Conservation (phyloP, 2,113 vertebrate genomes). For the Platysternon megacephalum region DNA sequence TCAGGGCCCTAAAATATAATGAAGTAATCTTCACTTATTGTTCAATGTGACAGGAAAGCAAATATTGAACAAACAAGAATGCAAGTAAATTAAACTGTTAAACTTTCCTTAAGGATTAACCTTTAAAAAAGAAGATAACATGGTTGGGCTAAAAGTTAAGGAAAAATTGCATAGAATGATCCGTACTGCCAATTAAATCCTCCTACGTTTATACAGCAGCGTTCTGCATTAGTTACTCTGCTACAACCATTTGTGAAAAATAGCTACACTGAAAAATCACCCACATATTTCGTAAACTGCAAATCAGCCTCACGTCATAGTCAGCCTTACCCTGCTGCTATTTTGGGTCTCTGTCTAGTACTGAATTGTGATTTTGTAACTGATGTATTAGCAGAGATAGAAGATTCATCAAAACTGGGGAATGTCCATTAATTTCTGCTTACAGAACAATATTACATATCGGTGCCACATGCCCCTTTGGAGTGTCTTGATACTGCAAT, state of each 20-base stretch:
- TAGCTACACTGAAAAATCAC: slow-evolving; percentile 34
- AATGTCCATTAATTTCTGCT: neutral
- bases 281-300: slow-evolving; percentile 12
- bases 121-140: neutral
- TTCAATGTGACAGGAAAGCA: neutral
- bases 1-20: neutral
- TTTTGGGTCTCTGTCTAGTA: slow-evolving; percentile 8
- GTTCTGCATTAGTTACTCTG: slow-evolving; percentile 1
- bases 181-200: neutral
- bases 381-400: neutral
- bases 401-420: slow-evolving; percentile 11
- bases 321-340: neutral
- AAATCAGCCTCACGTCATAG: slow-evolving; percentile 4
- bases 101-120: neutral
- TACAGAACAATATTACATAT: neutral
- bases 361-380: neutral
- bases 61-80: neutral
- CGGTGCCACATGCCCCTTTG: neutral
- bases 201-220: neutral
- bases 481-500: neutral
- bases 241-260: slow-evolving; percentile 32
- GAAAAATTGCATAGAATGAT: neutral
- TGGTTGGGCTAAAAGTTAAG: neutral
- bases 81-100: neutral
- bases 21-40: neutral